Evolutionary conservation across 2,797 vertebrate genomes (phyloP), one percentile per base, ranked within the genome.

Genomic region (Melanogrammus aeglefinus): DNA sequence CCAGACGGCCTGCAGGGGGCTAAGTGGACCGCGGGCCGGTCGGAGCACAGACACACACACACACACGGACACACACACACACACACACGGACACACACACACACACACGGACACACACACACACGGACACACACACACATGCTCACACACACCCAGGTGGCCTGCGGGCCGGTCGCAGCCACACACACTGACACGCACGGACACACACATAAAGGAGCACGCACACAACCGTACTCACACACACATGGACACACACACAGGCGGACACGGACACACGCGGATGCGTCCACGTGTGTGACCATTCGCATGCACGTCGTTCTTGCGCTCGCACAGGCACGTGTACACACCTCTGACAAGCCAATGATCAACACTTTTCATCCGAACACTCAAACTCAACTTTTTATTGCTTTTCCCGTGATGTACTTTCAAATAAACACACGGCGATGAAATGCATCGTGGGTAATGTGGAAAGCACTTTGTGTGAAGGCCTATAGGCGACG

Each of bases 351-450:
- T 71, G 69, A 71, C 69, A 71, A 14, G 27, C 10, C 1, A 27
- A 70, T 70, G 69, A 70, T 70, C n/a, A 70, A 70, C 69, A 31
- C 9, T 8, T 70, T 70, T 70, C 69, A 70, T 70, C 29, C 10
- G 1, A 70, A 70, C 24, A 70, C 63, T 4, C 4, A 70, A 13
- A 31, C 24, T 31, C 24, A 31, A 31, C 69, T 70, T 14, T 70
- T 63, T 18, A 16, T 14, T 6, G 3, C 57, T 14, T 18, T 6
- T 63, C 5, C 0, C 8, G 27, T 31, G 69, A 31, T 70, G 69
- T 18, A 70, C 2, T 14, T 13, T 71, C 27, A 14, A 71, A 31
- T 71, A 71, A 71, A 33, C 24, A 31, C 69, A 31, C 69, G 6
- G 27, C 24, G 4, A 71, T 29, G 29, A 31, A 63, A 63, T 63